Base-by-base conservation (phyloP, 2,113 vertebrate genomes). In the Trogon surrucura region DNA sequence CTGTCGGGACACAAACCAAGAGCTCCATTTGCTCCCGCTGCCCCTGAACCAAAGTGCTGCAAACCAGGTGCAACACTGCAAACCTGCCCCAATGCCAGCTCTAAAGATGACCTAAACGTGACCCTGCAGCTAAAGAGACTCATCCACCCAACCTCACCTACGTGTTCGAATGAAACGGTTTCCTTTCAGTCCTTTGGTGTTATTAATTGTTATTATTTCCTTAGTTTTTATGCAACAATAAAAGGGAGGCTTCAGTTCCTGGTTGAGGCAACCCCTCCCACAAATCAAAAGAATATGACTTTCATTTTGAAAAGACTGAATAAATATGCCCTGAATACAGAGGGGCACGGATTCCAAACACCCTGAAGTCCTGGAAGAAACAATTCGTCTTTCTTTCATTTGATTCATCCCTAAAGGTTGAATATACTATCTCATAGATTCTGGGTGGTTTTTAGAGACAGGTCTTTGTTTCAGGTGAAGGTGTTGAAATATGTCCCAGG, bases 221-320 rank as follows among this genome's bases (percentile, higher is more conserved):
- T 97, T 96, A 93, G 91, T 84, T 87, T 91, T 85, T 65, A 57
- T 38, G n/a, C 65, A 88, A 97, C 88, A 96, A 92, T 85, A 87
- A 87, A 77, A 95, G 62, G 66, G 58, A 93, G 77, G 80, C 51
- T 92, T 88, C 72, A 32, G 74, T 85, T 91, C 78, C 85, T 7
- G 48, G 85, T 79, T 93, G 77, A 57, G 89, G 80, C 89, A 94
- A 26, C 85, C 92, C 65, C 72, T 93, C 91, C 95, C 80, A 84
- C 20, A 85, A 85, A 94, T 96, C 92, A 96, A 96, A 96, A 91
- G 90, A 90, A 71, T 26, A 50, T 11, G 73, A 84, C 41, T 92
- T 92, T 72, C 66, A 34, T 81, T 86, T 79, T 87, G 61, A 92
- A 94, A 93, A 95, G 82, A 65, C 75, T 95, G 83, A 91, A 93